phyloP scores from a whole-genome alignment of 2,888 invertebrate species.

The Clanis bilineata region DNA sequence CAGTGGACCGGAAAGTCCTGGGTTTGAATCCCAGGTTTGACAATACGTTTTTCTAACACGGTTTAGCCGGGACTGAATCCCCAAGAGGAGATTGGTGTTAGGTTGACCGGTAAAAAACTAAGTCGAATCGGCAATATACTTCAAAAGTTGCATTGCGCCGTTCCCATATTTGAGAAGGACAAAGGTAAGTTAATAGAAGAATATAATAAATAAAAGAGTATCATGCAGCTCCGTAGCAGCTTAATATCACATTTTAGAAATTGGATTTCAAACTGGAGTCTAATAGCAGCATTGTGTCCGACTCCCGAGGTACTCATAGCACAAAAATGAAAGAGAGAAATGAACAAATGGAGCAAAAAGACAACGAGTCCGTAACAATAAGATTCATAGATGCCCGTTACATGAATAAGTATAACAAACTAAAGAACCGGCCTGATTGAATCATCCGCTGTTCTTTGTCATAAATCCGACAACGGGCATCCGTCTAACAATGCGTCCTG shows the following conservation, averaged over 20 bases:
- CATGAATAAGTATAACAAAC: conserved; percentile 81
- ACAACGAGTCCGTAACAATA: conserved; percentile 68
- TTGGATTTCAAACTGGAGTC: conserved; percentile 4
- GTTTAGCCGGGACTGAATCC: too few species aligned
- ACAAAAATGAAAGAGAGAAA: conserved; percentile 27
- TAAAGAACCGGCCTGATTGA: conserved; percentile 80
- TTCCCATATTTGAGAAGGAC: too few species aligned
- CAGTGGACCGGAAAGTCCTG: too few species aligned
- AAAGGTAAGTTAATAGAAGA: too few species aligned
- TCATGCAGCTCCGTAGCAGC: background rate
- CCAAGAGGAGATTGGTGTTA: too few species aligned
- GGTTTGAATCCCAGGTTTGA: too few species aligned
- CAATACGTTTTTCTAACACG: too few species aligned
- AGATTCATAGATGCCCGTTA: conserved; percentile 64
- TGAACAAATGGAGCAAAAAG: conserved; percentile 58
- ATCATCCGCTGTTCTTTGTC: conserved; percentile 81
- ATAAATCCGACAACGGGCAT: conserved; percentile 80
- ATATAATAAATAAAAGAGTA: background rate
- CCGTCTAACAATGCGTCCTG: conserved; percentile 78
- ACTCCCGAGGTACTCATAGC: background rate
- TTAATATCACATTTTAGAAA: background rate
- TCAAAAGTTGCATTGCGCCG: too few species aligned
- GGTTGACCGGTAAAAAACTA: too few species aligned
- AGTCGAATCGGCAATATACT: too few species aligned
- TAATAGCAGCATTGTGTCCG: conserved; percentile 14